Percentiles rank a stretch among this genome's conserved stretches.
These are phyloP conservation scores for Eubasilissa splendida DNA, from an alignment of 2,888 invertebrate species.

Conservation along the genomic window DNA sequence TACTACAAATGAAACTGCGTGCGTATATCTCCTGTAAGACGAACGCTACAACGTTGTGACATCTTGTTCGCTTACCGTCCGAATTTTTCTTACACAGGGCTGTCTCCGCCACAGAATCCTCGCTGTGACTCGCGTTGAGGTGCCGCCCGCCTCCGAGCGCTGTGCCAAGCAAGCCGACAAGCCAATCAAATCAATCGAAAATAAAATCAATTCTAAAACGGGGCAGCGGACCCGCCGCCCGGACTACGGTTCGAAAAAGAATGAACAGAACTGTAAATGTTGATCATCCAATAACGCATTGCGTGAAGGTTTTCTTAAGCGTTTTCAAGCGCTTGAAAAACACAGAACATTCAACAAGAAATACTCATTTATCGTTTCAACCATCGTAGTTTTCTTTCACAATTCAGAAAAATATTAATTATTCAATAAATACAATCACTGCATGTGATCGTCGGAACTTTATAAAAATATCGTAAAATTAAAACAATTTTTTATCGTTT, in stretches of 20 bases:
- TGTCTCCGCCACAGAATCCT: conserved; percentile 87
- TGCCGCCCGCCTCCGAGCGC: conserved; percentile 64
- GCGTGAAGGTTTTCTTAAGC: conserved; percentile 37
- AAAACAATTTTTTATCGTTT: too few species aligned
- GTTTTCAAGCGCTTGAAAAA: conserved; percentile 28
- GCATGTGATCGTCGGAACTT: too few species aligned
- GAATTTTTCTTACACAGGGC: conserved; percentile 87
- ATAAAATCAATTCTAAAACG: conserved; percentile 8
- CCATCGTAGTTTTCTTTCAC: too few species aligned
- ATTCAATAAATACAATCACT: too few species aligned
- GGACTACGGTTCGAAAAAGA: background rate
- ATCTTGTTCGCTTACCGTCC: conserved; percentile 79
- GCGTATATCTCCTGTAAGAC: conserved; percentile 59
- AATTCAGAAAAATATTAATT: too few species aligned
- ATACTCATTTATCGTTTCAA: background rate
- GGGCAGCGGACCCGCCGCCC: background rate
- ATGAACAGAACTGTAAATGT: conserved; percentile 8
- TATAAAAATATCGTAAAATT: too few species aligned
- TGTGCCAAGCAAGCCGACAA: conserved; percentile 55
- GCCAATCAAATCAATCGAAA: conserved; percentile 49
- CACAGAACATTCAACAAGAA: conserved; percentile 21
- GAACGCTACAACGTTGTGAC: conserved; percentile 64
- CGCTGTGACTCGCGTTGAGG: conserved; percentile 82
- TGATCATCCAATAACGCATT: conserved; percentile 38
- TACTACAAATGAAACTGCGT: too few species aligned